Percentiles rank a stretch among this genome's conserved stretches.
Evolutionary conservation across 1,140 invertebrate species (phyloP).

Genomic region (Drosophila ercepeae): DNA sequence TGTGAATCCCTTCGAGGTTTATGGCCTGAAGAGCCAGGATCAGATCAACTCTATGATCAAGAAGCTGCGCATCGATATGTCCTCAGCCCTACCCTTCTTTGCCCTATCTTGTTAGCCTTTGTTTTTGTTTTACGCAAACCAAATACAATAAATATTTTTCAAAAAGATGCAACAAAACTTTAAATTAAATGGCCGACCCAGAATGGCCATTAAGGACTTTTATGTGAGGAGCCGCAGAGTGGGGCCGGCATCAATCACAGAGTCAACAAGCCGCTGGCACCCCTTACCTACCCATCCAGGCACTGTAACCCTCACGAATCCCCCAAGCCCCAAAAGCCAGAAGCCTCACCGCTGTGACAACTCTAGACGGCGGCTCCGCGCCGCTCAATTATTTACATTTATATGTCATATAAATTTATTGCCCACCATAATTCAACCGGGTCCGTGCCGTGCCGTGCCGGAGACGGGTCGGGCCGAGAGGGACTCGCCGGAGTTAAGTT

Average conservation of each 20-base stretch:
- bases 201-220: conserved; percentile 66
- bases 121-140: neutral
- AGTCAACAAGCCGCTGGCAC: conserved; percentile 50
- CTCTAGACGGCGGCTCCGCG: conserved; percentile 48
- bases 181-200: conserved; percentile 65
- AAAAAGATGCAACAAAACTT: conserved; percentile 57
- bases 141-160: conserved; percentile 33
- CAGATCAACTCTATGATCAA: conserved; percentile 83
- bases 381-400: conserved; percentile 81
- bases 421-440: conserved; percentile 67
- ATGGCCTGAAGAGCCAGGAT: conserved; percentile 85
- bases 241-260: conserved; percentile 49
- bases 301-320: neutral
- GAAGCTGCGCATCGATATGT: conserved; percentile 56
- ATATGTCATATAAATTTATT: conserved; percentile 82
- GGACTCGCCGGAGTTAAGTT: conserved; percentile 5
- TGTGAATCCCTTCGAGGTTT: conserved; percentile 85
- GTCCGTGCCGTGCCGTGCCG: conserved; percentile 12
- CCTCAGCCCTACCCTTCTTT: conserved; percentile 30
- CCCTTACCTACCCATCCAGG: conserved; percentile 11
- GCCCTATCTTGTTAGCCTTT: conserved; percentile 14
- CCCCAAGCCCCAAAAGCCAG: conserved; percentile 7
- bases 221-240: conserved; percentile 37
- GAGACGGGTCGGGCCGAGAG: conserved; percentile 13
- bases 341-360: conserved; percentile 48